phyloP scores from a whole-genome alignment of 2,888 invertebrate genomes.

The Pterobdella sp. region DNA sequence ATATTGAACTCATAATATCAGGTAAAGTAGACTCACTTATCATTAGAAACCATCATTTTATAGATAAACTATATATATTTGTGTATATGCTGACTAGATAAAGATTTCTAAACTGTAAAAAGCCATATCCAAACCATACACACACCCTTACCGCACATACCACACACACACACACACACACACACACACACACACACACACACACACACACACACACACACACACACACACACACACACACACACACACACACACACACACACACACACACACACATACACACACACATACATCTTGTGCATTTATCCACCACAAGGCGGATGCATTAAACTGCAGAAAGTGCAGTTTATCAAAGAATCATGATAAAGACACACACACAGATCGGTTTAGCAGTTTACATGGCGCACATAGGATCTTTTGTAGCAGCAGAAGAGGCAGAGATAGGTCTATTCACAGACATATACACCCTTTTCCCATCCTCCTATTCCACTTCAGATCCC shows the following conservation, averaged over 20 bases:
- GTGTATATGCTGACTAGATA: no score
- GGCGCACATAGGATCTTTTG: conserved; percentile 80
- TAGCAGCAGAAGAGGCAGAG: conserved; percentile 69
- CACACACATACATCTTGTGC: conserved; percentile 17
- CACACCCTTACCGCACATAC: conserved; percentile 9
- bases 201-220: conserved; percentile 15
- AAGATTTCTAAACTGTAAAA: no score
- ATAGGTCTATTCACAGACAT: conserved; percentile 68
- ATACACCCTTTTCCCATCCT: conserved; percentile 66
- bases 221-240: conserved; percentile 20
- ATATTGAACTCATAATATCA: no score
- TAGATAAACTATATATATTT: no score
- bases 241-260: conserved; percentile 9
- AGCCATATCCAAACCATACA: no score
- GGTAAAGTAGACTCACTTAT: no score
- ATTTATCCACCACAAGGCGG: no score
- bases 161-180: conserved; percentile 25
- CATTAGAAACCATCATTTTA: no score
- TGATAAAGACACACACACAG: conserved; percentile 39
- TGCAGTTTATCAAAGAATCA: neutral
- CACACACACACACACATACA: conserved; percentile 19
- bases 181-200: conserved; percentile 22
- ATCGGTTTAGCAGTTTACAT: conserved; percentile 70
- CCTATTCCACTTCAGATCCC: conserved; percentile 69
- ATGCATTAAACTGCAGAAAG: no score